Evolutionary conservation across 2,113 vertebrate genomes (phyloP).

Genomic region (Phylloscopus trochilus): DNA sequence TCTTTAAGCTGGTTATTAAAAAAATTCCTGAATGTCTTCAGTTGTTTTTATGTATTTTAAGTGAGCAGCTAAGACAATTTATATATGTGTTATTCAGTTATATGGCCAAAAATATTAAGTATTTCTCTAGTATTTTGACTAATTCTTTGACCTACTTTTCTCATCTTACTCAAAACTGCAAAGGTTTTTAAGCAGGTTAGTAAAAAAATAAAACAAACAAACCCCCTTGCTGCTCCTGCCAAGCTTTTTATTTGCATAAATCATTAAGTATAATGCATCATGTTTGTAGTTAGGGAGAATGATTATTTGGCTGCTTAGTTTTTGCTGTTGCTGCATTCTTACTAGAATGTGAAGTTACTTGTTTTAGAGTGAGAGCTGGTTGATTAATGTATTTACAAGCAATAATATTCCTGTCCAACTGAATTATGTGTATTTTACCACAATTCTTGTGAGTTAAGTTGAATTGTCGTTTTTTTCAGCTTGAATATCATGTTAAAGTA

Average conservation of each 20-base stretch:
- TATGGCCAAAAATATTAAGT: background rate
- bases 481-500: background rate
- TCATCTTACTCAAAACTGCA: background rate
- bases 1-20: background rate
- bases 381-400: background rate
- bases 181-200: background rate
- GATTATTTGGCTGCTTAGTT: background rate
- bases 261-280: background rate
- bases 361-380: background rate
- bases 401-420: background rate
- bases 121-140: background rate
- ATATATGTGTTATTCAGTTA: constrained; percentile 5
- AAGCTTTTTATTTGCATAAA: constrained; percentile 8
- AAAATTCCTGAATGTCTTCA: background rate
- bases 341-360: background rate
- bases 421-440: background rate
- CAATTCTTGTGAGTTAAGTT: background rate
- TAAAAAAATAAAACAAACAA: background rate
- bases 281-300: background rate
- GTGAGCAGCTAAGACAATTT: background rate
- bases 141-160: background rate
- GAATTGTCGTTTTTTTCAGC: background rate
- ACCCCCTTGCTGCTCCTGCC: background rate
- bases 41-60: background rate
- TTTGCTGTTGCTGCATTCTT: background rate